Evolutionary conservation across 2,888 invertebrate genomes (phyloP).

Genomic region (Hylaea fasciaria): DNA sequence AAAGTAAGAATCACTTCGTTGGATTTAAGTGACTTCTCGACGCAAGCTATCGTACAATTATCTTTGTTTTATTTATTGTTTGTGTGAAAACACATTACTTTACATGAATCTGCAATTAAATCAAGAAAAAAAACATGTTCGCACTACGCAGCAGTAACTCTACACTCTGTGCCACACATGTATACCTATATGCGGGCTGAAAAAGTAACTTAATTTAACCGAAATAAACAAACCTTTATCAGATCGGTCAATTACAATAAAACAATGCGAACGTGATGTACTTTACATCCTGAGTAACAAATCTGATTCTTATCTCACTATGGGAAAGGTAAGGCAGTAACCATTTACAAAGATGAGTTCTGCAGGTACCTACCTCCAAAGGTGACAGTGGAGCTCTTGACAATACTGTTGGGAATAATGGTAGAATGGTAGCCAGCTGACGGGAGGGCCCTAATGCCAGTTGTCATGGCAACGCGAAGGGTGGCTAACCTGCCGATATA

Average conservation of each 20-base stretch:
- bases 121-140: neutral
- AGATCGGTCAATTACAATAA: slow-evolving; percentile 57
- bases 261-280: slow-evolving; percentile 60
- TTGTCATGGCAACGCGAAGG: slow-evolving; percentile 81
- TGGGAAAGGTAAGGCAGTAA: slow-evolving; percentile 63
- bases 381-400: slow-evolving; percentile 66
- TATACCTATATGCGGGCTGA: slow-evolving; percentile 31
- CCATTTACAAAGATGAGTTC: slow-evolving; percentile 64
- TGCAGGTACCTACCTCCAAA: slow-evolving; percentile 69
- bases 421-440: slow-evolving; percentile 83
- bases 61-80: too few relatives aligned
- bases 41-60: too few relatives aligned
- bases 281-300: slow-evolving; percentile 56
- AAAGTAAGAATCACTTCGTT: too few relatives aligned
- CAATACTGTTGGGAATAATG: slow-evolving; percentile 77
- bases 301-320: slow-evolving; percentile 63
- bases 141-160: slow-evolving; percentile 2
- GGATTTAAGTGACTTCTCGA: too few relatives aligned
- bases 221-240: slow-evolving; percentile 50
- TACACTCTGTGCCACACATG: neutral
- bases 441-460: slow-evolving; percentile 80
- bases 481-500: slow-evolving; percentile 82
- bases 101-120: neutral
- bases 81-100: neutral
- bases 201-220: slow-evolving; percentile 45